Evolutionary conservation across 2,888 invertebrate genomes (phyloP).

Genomic region (Hesperia comma): DNA sequence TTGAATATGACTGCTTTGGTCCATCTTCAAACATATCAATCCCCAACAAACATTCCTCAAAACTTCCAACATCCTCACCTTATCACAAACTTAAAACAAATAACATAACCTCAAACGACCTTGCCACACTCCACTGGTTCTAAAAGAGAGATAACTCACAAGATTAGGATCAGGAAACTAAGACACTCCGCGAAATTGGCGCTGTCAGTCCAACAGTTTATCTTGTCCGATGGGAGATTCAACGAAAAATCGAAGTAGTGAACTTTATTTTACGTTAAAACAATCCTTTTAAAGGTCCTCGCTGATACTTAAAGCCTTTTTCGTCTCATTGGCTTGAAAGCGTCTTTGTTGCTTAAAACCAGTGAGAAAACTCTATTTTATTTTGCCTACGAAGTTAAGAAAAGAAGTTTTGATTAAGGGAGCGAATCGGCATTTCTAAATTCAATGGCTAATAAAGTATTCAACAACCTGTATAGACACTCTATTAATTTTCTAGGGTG

Average conservation of each 20-base stretch:
- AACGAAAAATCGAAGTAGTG: conserved; percentile 18
- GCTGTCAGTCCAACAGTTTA: conserved; percentile 20
- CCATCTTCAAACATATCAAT: too few species aligned
- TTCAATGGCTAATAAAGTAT: too few species aligned
- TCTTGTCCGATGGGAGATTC: conserved; percentile 19
- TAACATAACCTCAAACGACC: conserved; percentile 13
- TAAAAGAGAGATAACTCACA: conserved; percentile 25
- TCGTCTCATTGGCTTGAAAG: neutral
- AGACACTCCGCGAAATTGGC: conserved; percentile 30
- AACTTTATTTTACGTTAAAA: conserved; percentile 9
- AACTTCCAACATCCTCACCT: neutral
- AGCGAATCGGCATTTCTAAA: neutral
- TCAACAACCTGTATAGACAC: too few species aligned
- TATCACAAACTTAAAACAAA: conserved; percentile 3
- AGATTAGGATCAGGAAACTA: conserved; percentile 30
- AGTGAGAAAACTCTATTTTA: neutral
- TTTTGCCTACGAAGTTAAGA: neutral
- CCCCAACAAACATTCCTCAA: neutral
- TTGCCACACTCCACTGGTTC: conserved; percentile 10
- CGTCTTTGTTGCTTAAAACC: neutral
- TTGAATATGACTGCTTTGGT: too few species aligned
- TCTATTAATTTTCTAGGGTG: too few species aligned
- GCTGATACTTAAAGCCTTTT: conserved; percentile 2
- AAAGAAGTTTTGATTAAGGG: neutral
- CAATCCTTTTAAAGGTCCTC: conserved; percentile 6